Evolutionary conservation across 2,113 vertebrate genomes (phyloP).

Genomic region (Phylloscopus trochilus): DNA sequence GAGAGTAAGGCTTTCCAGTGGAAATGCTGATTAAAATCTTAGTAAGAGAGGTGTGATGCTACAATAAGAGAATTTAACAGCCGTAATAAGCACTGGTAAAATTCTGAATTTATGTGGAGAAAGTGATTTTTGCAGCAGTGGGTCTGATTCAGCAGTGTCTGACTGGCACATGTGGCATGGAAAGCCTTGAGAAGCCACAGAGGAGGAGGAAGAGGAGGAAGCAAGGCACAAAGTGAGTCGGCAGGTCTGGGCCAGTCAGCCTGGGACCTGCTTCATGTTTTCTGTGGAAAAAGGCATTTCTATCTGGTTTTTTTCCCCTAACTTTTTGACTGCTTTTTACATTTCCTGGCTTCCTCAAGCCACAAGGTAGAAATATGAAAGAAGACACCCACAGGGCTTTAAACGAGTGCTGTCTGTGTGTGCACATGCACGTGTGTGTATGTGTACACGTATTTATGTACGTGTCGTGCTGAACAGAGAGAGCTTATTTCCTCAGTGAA

Average conservation of each 20-base stretch:
- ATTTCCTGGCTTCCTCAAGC: slow-evolving; percentile 50
- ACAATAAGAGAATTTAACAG: background rate
- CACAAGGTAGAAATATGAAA: slow-evolving; percentile 28
- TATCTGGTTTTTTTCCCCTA: background rate
- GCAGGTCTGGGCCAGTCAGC: background rate
- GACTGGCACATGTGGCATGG: background rate
- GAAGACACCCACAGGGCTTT: slow-evolving; percentile 38
- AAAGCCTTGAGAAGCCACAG: background rate
- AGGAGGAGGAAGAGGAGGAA: background rate
- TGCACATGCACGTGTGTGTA: background rate
- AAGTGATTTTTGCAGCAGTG: background rate
- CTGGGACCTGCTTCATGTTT: background rate
- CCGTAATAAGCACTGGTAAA: background rate
- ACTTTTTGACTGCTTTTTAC: slow-evolving; percentile 38
- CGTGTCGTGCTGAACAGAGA: background rate
- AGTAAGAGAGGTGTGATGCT: background rate
- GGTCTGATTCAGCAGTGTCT: background rate
- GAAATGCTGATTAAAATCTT: slow-evolving; percentile 37
- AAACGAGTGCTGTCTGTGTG: background rate
- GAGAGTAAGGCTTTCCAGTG: slow-evolving; percentile 9
- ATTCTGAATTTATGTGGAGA: background rate
- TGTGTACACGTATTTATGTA: slow-evolving; percentile 18
- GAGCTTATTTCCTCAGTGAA: slow-evolving; percentile 41
- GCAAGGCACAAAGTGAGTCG: background rate
- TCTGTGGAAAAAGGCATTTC: slow-evolving; percentile 20